Evolutionary conservation across 1,140 invertebrate species (phyloP), one percentile per base, ranked within the genome.

Genomic region (Cardiocondyla obscurior): DNA sequence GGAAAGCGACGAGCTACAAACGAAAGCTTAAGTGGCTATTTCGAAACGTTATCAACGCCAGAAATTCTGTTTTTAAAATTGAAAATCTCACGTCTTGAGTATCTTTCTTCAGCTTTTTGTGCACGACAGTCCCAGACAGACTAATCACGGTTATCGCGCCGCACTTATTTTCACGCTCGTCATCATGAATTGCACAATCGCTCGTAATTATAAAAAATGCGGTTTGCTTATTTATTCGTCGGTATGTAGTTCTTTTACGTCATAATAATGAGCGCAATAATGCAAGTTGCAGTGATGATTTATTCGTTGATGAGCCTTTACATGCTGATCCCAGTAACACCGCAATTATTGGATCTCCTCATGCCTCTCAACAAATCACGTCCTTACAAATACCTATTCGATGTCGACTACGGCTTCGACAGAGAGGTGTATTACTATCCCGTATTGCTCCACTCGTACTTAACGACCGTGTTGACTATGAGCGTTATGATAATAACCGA

Each of bases 281-380:
- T 49, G 8, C 30, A 14, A 64, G 19, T 76, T 76, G 42, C 57
- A 62, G 72, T 30, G 58, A 4, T 14, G 5, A 33, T 76, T 25
- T 76, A 62, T 64, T 30, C 12, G 10, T 64, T 64, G 57, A 49
- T 49, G 73, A 25, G 28, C 7, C 25, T 64, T 36, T 76, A 49
- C 8, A 46, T 64, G 30, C 14, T 64, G 30, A 76, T 64, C 22
- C 28, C 57, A 25, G n/a, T 64, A 25, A 64, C 14, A 8, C 73
- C 73, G 28, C 39, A 64, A 64, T 76, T 76, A 76, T 76, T 76
- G 19, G 6, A 64, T 49, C 12, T 64, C 7, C 1, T 76, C 28
- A 51, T 49, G 12, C 58, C 19, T 64, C 57, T 76, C 30, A 76
- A 76, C 49, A 36, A 64, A 64, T 76, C 72, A 1, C 53, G 72